These are phyloP conservation scores for Syrmaticus mikado DNA, from an alignment of 2,113 vertebrate genomes.

Conservation along the genomic window DNA sequence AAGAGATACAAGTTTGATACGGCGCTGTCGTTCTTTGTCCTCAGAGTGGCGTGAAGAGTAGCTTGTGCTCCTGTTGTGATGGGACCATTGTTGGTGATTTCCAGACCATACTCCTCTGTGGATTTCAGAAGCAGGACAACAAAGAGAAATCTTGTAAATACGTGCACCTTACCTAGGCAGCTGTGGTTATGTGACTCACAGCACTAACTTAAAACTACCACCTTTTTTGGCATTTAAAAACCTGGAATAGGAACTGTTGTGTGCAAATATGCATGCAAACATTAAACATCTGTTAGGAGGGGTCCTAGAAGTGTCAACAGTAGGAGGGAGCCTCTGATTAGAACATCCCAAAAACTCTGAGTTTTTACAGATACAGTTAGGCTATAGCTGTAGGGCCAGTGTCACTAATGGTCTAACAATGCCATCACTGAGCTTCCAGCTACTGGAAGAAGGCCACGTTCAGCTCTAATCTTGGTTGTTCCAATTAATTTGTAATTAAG, in stretches of 20 bases:
- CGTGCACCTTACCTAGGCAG: neutral
- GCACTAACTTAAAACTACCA: neutral
- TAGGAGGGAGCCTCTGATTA: neutral
- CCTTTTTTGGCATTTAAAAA: neutral
- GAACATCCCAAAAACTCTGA: neutral
- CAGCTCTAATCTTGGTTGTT: neutral
- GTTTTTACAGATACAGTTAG: neutral
- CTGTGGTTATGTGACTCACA: neutral
- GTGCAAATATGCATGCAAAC: neutral
- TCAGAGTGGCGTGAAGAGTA: constrained; percentile 63
- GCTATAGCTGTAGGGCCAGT: neutral
- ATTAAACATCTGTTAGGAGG: neutral
- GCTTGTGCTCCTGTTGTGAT: constrained; percentile 74
- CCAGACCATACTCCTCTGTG: constrained; percentile 48
- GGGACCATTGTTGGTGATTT: constrained; percentile 72
- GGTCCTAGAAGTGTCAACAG: neutral
- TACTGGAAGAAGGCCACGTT: neutral
- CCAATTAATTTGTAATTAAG: neutral
- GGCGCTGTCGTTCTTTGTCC: neutral
- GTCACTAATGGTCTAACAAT: neutral
- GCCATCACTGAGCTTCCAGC: neutral
- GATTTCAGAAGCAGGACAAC: neutral
- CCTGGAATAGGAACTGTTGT: neutral
- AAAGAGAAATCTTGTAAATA: neutral
- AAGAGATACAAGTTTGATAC: constrained; percentile 55